Conservation (phyloP, 2,888 invertebrate genomes). For the Mythimna albipuncta region DNA sequence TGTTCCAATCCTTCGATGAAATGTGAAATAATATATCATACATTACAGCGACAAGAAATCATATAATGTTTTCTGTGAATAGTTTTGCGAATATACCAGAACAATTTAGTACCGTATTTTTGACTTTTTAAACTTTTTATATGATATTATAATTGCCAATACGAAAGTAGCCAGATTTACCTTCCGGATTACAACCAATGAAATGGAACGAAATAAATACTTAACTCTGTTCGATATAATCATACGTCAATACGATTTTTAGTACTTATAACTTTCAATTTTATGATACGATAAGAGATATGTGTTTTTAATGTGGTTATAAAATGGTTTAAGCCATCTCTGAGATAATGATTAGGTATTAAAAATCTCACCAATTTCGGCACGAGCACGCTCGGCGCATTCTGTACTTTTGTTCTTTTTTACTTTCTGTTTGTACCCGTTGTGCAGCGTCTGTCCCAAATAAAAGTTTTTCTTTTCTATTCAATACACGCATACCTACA, state of each 20-base stretch:
- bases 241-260: too few relatives aligned
- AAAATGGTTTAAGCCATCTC: too few relatives aligned
- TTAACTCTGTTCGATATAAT: neutral
- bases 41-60: neutral
- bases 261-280: too few relatives aligned
- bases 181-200: neutral
- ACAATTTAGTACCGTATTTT: conserved; percentile 9
- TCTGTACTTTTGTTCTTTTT: too few relatives aligned
- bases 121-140: neutral
- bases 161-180: neutral
- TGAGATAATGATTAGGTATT: neutral
- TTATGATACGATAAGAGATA: neutral
- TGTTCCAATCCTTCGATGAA: neutral
- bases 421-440: too few relatives aligned
- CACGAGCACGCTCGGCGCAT: too few relatives aligned
- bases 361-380: neutral
- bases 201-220: neutral
- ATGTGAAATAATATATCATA: neutral
- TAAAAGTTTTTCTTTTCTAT: too few relatives aligned
- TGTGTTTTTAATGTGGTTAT: neutral
- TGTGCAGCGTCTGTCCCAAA: too few relatives aligned
- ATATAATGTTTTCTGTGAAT: neutral
- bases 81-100: conserved; percentile 10
- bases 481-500: neutral
- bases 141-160: conserved; percentile 1